Evolutionary conservation across 2,888 invertebrate genomes (phyloP), one percentile per base, ranked within the genome.

Genomic region (Eilema caniola): DNA sequence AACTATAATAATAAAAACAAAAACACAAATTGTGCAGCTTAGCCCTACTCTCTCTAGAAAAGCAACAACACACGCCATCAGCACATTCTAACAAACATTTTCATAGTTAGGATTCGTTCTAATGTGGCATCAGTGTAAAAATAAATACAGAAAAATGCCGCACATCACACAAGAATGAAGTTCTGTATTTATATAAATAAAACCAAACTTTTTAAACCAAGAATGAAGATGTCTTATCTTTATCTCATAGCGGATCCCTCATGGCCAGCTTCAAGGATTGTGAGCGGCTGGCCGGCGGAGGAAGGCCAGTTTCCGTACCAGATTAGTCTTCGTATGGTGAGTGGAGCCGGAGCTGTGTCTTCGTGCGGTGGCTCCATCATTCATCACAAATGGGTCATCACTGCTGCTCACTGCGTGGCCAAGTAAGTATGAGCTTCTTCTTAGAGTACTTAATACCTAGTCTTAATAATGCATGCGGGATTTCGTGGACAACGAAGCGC

Each of bases 261-360:
- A 64, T 63, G 66, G 20, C 61, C 67, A 16, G 53, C 66, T 1
- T 71, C 75, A 0, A 77, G 83, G 25, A 67, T 82, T 47, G 83
- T 82, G 23, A 73, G 69, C 47, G 88, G 89, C 8, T 88, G 84
- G 86, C 82, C 78, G 20, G 91, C 91, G 0, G 65, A 23, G 4
- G 83, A 86, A 0, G 89, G 86, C 0, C 90, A 91, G 85, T 84
- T 92, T 76, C 91, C 92, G 0, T 84, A 86, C 80, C 92, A 92
- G 77, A 73, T 85, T 72, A 89, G 90, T 66, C 16, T 82, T 14
- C 79, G 82, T 11, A 90, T 89, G 90, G 85, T 91, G 53, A 85
- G 25, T 73, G 0, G 0, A 0, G 4, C 0, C 5, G 92, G 90
- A 5, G 67, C 24, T 0, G 90, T 91, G n/a, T 79, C 73, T 73